Base-by-base conservation (phyloP, 2,888 invertebrate species). In the Heterodera filipjevi region DNA sequence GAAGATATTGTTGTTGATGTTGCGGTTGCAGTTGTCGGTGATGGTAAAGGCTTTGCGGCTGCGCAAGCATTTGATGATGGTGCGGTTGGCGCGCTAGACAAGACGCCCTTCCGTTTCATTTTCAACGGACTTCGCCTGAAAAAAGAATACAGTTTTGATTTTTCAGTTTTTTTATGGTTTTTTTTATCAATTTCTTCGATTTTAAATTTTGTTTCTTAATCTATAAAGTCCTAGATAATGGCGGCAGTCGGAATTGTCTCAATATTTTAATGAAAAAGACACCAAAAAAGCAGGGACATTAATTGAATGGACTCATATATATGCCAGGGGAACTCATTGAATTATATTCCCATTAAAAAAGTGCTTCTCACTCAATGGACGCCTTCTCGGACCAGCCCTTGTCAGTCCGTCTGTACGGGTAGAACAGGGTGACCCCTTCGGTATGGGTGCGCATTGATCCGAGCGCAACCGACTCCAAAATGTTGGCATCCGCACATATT, bases 401-500 rank as follows among this genome's bases (percentile, higher is more conserved):
- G 59, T 77, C 77, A 22, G 71, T 49, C 16, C 70, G 70, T 35
- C 71, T n/a, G 46, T 71, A 77, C 22, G 77, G 77, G 33, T 77
- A 77, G 70, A 70, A 77, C 14, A 77, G 32, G 12, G 71, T 77
- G 27, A 49, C 71, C 22, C 70, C 71, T n/a, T 82, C 71, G 3
- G 83, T 80, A 10, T 79, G 33, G n/a, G 72, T 39, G n/a, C 53
- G 77, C 79, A 83, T 70, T 10, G 80, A 91, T 10, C 53, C 32
- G 27, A 39, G 14, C 30, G 44, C 49, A 33, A 46, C 39, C 30
- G 39, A 49, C 27, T 97, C 96, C 77, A 98, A 91, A 44, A 93
- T 92, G 87, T 93, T 94, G 2, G 97, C 96, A 91, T 93, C 85
- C 46, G 68, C 77, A 78, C 95, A 96, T 84, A 99, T 96, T 19